Conservation (phyloP, 2,797 vertebrate genomes). For the Sphaeramia orbicularis region DNA sequence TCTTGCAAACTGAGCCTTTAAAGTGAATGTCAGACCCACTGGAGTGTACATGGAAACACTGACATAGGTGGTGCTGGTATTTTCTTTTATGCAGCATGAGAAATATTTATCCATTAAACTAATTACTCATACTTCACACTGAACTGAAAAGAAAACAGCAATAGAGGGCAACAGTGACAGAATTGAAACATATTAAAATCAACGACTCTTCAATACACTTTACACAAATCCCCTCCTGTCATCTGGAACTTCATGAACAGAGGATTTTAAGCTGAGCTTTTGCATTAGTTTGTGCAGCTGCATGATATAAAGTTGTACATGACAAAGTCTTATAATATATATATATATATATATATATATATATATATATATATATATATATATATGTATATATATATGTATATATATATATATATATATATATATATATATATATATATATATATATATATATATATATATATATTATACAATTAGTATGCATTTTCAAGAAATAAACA, state of each 20-base stretch:
- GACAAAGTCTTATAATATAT: no score
- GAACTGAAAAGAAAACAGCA: not conserved
- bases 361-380: no score
- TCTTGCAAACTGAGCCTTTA: conserved; percentile 61
- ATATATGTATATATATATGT: no score
- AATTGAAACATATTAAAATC: conserved; percentile 2
- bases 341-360: no score
- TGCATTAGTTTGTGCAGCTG: conserved; percentile 10
- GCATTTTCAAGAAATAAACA: no score
- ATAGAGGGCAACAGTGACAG: not conserved
- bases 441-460: no score
- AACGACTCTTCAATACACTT: conserved; percentile 20
- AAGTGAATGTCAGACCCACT: conserved; percentile 60
- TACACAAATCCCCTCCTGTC: not conserved
- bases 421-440: no score
- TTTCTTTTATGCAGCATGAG: conserved; percentile 19
- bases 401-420: no score
- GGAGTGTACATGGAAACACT: conserved; percentile 40
- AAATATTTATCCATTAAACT: conserved; percentile 1
- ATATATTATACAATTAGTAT: no score
- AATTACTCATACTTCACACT: conserved; percentile 3
- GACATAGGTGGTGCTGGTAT: conserved; percentile 38
- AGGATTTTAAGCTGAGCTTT: not conserved
- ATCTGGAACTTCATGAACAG: not conserved
- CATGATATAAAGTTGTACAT: not conserved